Evolutionary conservation across 2,797 vertebrate genomes (phyloP).

Genomic region (Molothrus aeneus): DNA sequence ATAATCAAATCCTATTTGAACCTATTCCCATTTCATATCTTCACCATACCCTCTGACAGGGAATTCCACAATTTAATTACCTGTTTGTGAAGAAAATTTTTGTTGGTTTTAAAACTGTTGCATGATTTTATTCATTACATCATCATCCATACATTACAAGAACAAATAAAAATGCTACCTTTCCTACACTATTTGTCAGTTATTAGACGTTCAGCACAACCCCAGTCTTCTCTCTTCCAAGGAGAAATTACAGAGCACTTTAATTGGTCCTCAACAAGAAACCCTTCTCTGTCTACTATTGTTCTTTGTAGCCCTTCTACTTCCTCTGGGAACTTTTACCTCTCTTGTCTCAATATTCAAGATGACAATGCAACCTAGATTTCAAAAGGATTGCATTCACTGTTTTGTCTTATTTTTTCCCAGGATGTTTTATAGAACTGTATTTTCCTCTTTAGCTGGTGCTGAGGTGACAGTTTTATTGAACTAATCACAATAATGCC

Average conservation of each 20-base stretch:
- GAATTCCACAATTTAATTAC: neutral
- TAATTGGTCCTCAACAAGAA: neutral
- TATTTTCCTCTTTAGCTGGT: neutral
- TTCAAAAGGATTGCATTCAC: neutral
- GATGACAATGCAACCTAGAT: neutral
- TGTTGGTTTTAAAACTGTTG: neutral
- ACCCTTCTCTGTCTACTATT: neutral
- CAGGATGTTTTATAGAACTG: neutral
- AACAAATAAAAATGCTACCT: neutral
- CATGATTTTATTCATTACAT: neutral
- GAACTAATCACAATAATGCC: neutral
- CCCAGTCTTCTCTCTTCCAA: neutral
- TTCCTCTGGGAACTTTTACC: neutral
- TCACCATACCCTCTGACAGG: neutral
- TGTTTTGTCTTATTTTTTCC: neutral
- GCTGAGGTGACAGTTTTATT: neutral
- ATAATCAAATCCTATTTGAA: neutral
- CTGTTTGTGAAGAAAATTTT: neutral
- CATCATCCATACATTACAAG: rapidly evolving
- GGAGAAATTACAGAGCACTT: neutral
- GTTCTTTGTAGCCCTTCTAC: neutral
- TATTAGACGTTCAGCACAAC: neutral
- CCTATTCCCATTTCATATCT: neutral
- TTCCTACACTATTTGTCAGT: neutral
- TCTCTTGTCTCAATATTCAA: neutral